Base-by-base conservation (phyloP, 1,140 invertebrate genomes). In the Lordiphosa mommai region DNA sequence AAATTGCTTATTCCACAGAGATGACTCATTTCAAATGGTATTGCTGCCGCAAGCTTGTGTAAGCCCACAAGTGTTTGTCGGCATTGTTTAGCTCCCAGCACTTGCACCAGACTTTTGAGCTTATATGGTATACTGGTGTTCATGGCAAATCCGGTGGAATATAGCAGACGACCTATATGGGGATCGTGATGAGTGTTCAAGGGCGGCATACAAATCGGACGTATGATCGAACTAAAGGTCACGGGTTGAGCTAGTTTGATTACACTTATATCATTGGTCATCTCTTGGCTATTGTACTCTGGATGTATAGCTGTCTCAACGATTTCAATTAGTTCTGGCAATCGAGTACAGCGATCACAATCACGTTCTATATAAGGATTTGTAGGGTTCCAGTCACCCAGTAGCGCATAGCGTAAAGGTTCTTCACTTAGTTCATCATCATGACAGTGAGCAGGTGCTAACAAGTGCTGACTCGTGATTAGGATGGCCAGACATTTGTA, bases 301-400 rank as follows among this genome's bases (percentile, higher is more conserved):
- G 57, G 50, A 44, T 66, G 49, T 49, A 61, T 33, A 5, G 46
- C 36, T 23, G 61, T 50, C 43, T 61, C 63, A 3, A 38, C 57
- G 43, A 66, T 53, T 7, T 44, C 38, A 2, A 38, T 4, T 2
- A 55, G n/a, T 17, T 40, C n/a, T 3, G 50, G 49, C 17, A 17
- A 0, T 8, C 23, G 16, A 14, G 38, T 48, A 33, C 63, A 66
- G 3, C 10, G 8, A 14, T 55, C 46, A 17, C 63, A 66, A 12
- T 61, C 63, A 2, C 7, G n/a, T 1, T 60, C 13, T 6, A 50
- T 29, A 2, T 16, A 49, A 0, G 63, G 14, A 55, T 66, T 66
- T 1, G 14, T 40, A 0, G 63, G 50, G 49, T 66, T 66, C 63
- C 63, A 66, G n/a, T 66, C 63, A 6, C 63, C 63, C 2, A 66